Evolutionary conservation across 1,140 invertebrate genomes (phyloP), one percentile per base, ranked within the genome.

Genomic region (Tetragonula clypearis): DNA sequence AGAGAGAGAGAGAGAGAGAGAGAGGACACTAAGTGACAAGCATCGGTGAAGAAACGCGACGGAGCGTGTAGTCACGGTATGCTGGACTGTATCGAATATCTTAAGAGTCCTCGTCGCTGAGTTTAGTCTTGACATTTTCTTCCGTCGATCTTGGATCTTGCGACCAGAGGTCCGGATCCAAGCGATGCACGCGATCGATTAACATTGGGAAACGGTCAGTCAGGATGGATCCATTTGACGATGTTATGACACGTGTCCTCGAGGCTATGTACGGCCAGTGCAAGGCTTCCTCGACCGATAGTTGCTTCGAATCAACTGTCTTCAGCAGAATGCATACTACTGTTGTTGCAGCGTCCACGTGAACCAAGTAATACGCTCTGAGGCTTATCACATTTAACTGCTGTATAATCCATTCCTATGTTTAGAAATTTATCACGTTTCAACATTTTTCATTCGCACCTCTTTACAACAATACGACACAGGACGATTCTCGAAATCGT

Each of bases 11-110:
- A 58, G 49, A 73, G 68, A 68, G 30, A 26, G 58, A 68, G 66
- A n/a, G 72, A 30, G 60, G 68, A 62, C 26, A 26, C 15, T 30
- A 85, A 76, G 71, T 90, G 86, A 88, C 88, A 88, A 87, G 88
- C 80, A 90, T 90, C 86, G 88, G 86, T 90, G 88, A 49, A 68
- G 80, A 81, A 86, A 90, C 81, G 88, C 89, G 86, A 86, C 76
- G 81, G 78, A 90, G 82, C 88, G 84, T 84, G 86, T 84, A 77
- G 88, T 84, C 79, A 77, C 84, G 89, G 86, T 56, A 90, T 78
- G 89, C 77, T 83, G 88, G 85, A 86, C 56, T 87, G 82, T 84
- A 73, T 84, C 86, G 87, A 41, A 73, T 74, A 85, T 77, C 68
- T 82, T 86, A 88, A 86, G 41, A 81, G 77, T 72, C 66, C 77